A percentile compares a stretch with the other conserved stretches of the same genome.
phyloP scores from a whole-genome alignment of 1,140 invertebrate genomes.

The Tetragnatha versicolor region DNA sequence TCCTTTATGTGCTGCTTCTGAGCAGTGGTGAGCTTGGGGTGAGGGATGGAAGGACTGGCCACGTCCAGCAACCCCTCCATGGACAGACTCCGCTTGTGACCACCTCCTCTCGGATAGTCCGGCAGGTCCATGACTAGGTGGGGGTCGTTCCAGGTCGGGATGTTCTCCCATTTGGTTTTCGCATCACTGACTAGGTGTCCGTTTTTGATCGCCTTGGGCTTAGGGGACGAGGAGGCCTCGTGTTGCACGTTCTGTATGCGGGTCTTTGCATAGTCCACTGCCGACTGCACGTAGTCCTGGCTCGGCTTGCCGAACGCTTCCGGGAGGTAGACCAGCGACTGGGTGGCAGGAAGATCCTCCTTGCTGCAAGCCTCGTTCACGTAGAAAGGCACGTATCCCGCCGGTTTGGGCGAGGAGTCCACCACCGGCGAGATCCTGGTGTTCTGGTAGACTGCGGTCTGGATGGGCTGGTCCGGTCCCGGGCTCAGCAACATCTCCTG shows the following conservation, averaged over 20 bases:
- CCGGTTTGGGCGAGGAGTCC: neutral
- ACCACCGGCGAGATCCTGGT: neutral
- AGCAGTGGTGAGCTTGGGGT: conserved; percentile 73
- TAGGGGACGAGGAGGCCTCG: conserved; percentile 67
- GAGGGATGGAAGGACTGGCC: conserved; percentile 67
- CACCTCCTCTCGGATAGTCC: conserved; percentile 42
- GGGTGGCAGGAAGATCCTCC: neutral
- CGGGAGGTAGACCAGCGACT: neutral
- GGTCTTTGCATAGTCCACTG: conserved; percentile 73
- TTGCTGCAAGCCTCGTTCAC: conserved; percentile 3
- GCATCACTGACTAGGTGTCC: conserved; percentile 60
- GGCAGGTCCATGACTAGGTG: conserved; percentile 45
- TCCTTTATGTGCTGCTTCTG: conserved; percentile 72
- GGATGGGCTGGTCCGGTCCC: conserved; percentile 2
- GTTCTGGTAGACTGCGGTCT: conserved; percentile 34
- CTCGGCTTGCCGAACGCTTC: conserved; percentile 17
- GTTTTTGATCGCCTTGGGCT: conserved; percentile 60
- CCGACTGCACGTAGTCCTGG: conserved; percentile 62
- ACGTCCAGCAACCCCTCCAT: conserved; percentile 51
- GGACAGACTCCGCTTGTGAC: conserved; percentile 11
- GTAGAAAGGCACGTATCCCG: conserved; percentile 16
- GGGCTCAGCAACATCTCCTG: conserved; percentile 27
- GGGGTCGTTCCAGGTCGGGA: conserved; percentile 45
- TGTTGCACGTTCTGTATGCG: conserved; percentile 71
- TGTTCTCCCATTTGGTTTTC: conserved; percentile 61